A percentile compares a stretch with the other conserved stretches of the same genome.
These are phyloP conservation scores for Ctena decussata DNA, from an alignment of 2,888 invertebrate species.

Conservation along the genomic window DNA sequence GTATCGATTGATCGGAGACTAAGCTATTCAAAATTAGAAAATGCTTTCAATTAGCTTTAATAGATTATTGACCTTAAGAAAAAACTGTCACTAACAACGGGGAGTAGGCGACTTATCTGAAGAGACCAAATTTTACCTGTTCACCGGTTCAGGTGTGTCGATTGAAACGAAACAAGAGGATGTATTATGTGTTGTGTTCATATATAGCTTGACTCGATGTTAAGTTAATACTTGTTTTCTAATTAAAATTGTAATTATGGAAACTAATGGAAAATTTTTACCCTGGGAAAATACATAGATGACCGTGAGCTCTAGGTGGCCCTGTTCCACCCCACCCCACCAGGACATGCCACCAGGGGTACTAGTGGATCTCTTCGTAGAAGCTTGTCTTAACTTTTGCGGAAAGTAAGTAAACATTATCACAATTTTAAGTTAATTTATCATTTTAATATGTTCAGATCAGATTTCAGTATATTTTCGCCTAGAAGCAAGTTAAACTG, in stretches of 20 bases:
- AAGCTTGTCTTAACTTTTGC: conserved; percentile 58
- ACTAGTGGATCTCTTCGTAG: conserved; percentile 54
- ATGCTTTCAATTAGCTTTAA: not conserved
- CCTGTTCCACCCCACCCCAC: conserved; percentile 8
- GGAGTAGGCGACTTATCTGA: not conserved
- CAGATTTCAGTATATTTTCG: not conserved
- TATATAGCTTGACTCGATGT: not conserved
- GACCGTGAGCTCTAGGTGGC: conserved; percentile 16
- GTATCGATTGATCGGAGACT: not conserved
- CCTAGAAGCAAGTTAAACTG: not conserved
- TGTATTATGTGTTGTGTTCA: not conserved
- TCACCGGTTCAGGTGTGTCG: conserved; percentile 44
- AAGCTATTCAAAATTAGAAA: not conserved
- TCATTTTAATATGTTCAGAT: too few relatives aligned
- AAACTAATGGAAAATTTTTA: conserved; percentile 19
- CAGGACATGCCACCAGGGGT: conserved; percentile 65
- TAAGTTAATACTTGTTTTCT: conserved; percentile 7
- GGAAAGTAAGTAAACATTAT: conserved; percentile 58
- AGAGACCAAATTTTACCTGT: conserved; percentile 32
- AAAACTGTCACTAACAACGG: not conserved
- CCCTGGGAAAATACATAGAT: conserved; percentile 50
- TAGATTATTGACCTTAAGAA: not conserved
- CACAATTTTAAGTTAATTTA: too few relatives aligned
- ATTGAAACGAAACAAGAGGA: not conserved
- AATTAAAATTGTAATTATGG: conserved; percentile 31